Base-by-base conservation (phyloP, 2,888 invertebrate species). In the Cantharis rustica region DNA sequence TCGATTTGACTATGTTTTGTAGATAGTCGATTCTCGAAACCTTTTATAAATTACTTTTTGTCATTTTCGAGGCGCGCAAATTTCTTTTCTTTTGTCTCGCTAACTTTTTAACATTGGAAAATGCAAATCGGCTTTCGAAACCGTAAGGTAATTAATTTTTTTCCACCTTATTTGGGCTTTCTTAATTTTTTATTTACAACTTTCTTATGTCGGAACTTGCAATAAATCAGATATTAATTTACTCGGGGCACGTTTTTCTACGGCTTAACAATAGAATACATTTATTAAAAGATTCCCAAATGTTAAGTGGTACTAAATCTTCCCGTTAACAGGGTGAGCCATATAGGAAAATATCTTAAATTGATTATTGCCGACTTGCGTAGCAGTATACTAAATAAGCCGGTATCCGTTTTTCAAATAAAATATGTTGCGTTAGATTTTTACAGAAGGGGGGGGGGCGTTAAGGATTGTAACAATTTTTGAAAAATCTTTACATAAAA, bases 1-100 rank as follows among this genome's bases (percentile, higher is more conserved):
- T 68, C 73, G 64, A 66, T 74, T 71, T 64, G 62, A 73, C 75
- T 75, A 69, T 72, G 47, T 75, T 71, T 71, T 71, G 62, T 63
- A 61, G 61, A 75, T 71, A 71, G 73, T 69, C 66, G 68, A 69
- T 75, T 27, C 27, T 61, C 71, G 23, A 61, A 16, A 66, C 66
- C 70, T 75, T 75, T 70, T 75, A 69, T 75, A 75, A 75, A 75
- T 75, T 75, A 75, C 73, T 74, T 69, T 69, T 70, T 61, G 69
- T 69, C 69, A 69, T 74, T 71, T 69, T 74, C 20, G 16, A 47
- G 31, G 16, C 31, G 15, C 69, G 69, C 69, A 11, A 31, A 27
- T 69, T 27, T 69, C 47, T 20, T 69, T 47, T 61, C 31, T 69
- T 69, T 16, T 11, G 47, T 47, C 47, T 47, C 47, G 47, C 47